Evolutionary conservation across 2,888 invertebrate species (phyloP).

Genomic region (Epistrophe eligans): DNA sequence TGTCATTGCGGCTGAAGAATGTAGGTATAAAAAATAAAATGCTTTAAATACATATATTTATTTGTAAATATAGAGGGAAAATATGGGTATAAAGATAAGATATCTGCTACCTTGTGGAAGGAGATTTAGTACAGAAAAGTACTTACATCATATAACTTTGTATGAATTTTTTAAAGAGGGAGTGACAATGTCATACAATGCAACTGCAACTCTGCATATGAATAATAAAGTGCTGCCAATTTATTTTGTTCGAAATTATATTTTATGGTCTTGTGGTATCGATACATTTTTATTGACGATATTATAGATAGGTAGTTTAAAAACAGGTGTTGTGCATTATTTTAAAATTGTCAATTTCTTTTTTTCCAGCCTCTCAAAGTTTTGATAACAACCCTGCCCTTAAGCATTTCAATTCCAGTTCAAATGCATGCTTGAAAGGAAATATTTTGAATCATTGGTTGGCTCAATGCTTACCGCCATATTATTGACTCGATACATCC

Average conservation of each 20-base stretch:
- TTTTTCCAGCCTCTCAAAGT: no score
- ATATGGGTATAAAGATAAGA: background rate
- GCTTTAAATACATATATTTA: background rate
- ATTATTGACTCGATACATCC: no score
- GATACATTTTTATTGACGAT: no score
- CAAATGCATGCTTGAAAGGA: no score
- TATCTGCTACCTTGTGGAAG: background rate
- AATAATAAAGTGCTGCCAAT: background rate
- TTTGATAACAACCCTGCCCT: no score
- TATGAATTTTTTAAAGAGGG: background rate
- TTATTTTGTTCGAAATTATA: background rate
- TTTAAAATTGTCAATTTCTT: no score
- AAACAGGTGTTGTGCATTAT: no score
- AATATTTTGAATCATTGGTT: no score
- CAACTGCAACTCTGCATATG: background rate
- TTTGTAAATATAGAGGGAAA: background rate
- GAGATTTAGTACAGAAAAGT: background rate
- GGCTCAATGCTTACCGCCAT: no score
- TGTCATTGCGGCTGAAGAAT: constrained; percentile 4
- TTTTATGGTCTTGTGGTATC: no score
- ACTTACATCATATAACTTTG: background rate
- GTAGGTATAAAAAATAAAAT: background rate
- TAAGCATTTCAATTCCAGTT: no score
- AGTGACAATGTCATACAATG: background rate
- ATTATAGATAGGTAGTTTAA: no score